Base-by-base conservation (phyloP, 2,888 invertebrate genomes). In the Agonopterix arenella region DNA sequence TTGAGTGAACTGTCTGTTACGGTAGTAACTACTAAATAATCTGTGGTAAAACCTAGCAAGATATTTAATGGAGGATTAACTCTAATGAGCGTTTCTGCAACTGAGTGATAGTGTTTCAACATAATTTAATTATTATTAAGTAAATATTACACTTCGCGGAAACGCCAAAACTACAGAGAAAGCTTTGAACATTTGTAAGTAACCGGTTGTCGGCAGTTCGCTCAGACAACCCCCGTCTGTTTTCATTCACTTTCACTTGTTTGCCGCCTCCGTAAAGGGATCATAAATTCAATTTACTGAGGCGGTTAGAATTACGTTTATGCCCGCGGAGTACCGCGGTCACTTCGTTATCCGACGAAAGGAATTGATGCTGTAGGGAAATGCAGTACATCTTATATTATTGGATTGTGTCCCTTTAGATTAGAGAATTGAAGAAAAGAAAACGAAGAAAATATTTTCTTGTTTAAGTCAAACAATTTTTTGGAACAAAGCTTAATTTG, bases 211-310 rank as follows among this genome's bases (percentile, higher is more conserved):
- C 46, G 16, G 11, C 10, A 11, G 8, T n/a, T 28, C 28, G 28
- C 7, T 28, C 28, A 28, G 28, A 38, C n/a, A 40, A 9, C 8
- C 38, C 41, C 46, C 41, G 49, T 46, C 50, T 47, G 47, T 50
- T 50, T 47, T 50, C 47, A 50, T 50, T 50, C 50, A 38, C 49
- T 50, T 49, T 52, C 51, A 42, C 48, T 49, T 50, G 50, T 48
- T 47, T 48, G 46, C 43, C 49, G 51, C 49, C 48, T 51, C 46
- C 46, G 47, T 57, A 54, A 52, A 57, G 52, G 53, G 57, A 56
- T 56, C 53, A 57, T 56, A 57, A 59, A 59, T 59, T 57, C 52
- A 59, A 57, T 57, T 59, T 57, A 45, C 52, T 44, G 47, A 37
- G 53, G 45, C 53, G 52, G 53, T 52, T 56, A 51, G 52, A 54